Evolutionary conservation across 2,113 vertebrate species (phyloP), one percentile per base, ranked within the genome.

Genomic region (Oryzias curvinotus): DNA sequence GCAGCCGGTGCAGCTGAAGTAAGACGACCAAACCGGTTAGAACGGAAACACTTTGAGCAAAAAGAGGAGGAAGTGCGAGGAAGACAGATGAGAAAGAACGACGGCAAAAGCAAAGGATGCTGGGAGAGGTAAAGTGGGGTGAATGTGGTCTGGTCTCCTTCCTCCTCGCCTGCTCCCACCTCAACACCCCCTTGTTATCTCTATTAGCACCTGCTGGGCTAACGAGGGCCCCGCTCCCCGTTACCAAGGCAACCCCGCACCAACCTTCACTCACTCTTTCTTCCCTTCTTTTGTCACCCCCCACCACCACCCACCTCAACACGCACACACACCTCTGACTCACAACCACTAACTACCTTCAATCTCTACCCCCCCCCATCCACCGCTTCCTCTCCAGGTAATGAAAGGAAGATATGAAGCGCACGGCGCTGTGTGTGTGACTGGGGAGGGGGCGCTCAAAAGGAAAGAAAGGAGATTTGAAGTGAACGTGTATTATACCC

Each of bases 151-250:
- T 82, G 8, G 49, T 56, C 50, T 30, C 36, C 36, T 6, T n/a
- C 26, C 59, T 4, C 18, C 25, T 16, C 30, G 45, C 1, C 44
- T 1, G 19, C 43, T 17, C 52, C 54, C 69, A 61, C 62, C 50
- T 28, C 73, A 52, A 57, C 84, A 78, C 84, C 81, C 83, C 65
- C 80, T 90, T 82, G 87, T 91, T 92, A 91, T 91, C 90, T 90
- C 85, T 76, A 91, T 92, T 92, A 92, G 90, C 90, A 91, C 91
- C 90, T 92, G 91, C 90, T 89, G 89, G 81, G 87, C 85, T 91
- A 92, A 91, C 87, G 83, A 91, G 90, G 83, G 75, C 87, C 78
- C 70, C 61, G 81, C 81, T 85, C 81, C 69, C 72, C 57, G 91
- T 91, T 91, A 56, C 88, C 87, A 85, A 58, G 85, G 85, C 79